Base-by-base conservation (phyloP, 37 sponge, comb jelly and placozoan species). In the Bolinopsis microptera region DNA sequence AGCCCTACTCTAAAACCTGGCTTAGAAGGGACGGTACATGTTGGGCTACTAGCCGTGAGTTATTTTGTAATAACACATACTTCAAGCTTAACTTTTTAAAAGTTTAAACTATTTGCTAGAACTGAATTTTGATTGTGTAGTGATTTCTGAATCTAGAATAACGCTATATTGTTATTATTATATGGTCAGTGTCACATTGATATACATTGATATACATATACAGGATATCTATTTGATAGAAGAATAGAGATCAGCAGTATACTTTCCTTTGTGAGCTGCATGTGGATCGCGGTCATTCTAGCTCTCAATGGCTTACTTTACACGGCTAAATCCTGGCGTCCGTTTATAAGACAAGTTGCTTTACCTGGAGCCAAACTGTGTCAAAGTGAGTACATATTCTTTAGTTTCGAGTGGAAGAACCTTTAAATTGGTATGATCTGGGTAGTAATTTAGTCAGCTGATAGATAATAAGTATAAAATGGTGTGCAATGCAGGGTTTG, bases 201-300 rank as follows among this genome's bases (percentile, higher is more conserved):
- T n/a, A n/a, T n/a, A n/a, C n/a, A n/a, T n/a, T n/a, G n/a, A n/a
- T n/a, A n/a, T n/a, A n/a, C n/a, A n/a, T n/a, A n/a, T n/a, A n/a
- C 75, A 72, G 75, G 75, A 24, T 72, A 72, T 72, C 31, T 72
- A 28, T 72, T 30, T n/a, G 75, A 30, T 5, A n/a, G 26, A n/a
- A 72, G 26, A n/a, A 72, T 72, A 8, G 75, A 72, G 31, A 28
- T 72, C 31, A 72, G 75, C 26, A 72, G 75, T 72, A 28, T 72
- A 8, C 75, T 72, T n/a, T 72, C 75, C n/a, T 72, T 72, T 72
- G 75, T 72, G 75, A 72, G 75, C 75, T 72, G 75, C 31, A n/a
- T 72, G 31, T 72, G 75, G 75, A 72, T 72, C 3, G 75, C 31
- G 18, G 75, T 72, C 31, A 72, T 72, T n/a, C 31, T n/a, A n/a